These are phyloP conservation scores for Acronicta alni DNA, from an alignment of 2,888 invertebrate species.

Conservation along the genomic window DNA sequence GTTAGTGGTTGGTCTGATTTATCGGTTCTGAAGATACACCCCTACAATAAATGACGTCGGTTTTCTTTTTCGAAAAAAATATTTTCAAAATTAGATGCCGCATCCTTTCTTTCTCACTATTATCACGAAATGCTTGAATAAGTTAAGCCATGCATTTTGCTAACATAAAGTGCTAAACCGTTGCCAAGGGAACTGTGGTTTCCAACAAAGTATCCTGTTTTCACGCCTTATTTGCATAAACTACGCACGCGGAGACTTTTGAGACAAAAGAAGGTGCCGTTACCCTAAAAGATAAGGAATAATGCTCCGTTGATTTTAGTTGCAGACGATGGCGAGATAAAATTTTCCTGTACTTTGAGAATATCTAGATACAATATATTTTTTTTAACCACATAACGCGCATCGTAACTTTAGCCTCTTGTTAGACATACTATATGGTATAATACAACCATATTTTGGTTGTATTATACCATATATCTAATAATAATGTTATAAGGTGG, in stretches of 20 bases:
- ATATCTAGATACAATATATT: too few species aligned
- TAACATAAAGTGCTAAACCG: slow-evolving; percentile 60
- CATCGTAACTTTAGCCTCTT: too few species aligned
- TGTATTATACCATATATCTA: too few species aligned
- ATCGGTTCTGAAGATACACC: too few species aligned
- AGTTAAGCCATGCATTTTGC: slow-evolving; percentile 60
- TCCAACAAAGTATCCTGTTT: slow-evolving; percentile 60
- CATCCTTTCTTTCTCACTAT: slow-evolving; percentile 23
- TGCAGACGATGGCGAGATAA: slow-evolving; percentile 10
- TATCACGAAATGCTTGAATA: slow-evolving; percentile 47
- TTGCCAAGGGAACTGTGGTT: slow-evolving; percentile 56
- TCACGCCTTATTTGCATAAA: slow-evolving; percentile 62
- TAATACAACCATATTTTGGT: too few species aligned
- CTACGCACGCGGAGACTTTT: slow-evolving; percentile 43
- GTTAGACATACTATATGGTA: too few species aligned
- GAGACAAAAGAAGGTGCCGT: slow-evolving; percentile 35
- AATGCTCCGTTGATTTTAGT: slow-evolving; percentile 37
- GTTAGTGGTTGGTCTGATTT: too few species aligned
- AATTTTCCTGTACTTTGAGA: slow-evolving; percentile 1
- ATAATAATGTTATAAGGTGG: too few species aligned
- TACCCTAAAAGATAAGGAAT: slow-evolving; percentile 34
- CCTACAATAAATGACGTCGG: too few species aligned
- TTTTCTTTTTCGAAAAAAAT: too few species aligned
- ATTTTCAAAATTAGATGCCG: slow-evolving; percentile 18
- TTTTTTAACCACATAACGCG: too few species aligned